Percentiles rank a stretch among this genome's conserved stretches.
These are phyloP conservation scores for Acrobasis suavella DNA, from an alignment of 2,888 invertebrate genomes.

Conservation along the genomic window DNA sequence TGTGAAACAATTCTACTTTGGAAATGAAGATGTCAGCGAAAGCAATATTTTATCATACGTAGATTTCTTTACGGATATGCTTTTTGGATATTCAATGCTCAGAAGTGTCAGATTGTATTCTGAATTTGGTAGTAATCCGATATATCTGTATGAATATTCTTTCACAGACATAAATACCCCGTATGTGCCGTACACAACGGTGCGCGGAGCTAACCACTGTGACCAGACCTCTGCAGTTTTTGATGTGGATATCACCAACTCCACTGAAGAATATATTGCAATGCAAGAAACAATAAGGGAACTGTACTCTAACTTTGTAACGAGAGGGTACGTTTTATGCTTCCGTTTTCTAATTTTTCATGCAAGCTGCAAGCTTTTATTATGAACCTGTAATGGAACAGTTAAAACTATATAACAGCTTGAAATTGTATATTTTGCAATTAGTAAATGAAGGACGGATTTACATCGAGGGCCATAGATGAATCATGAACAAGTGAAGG, in stretches of 20 bases:
- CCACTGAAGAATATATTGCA: conserved; percentile 26
- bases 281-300: conserved; percentile 42
- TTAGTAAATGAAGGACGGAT: no score
- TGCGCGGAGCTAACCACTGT: conserved; percentile 44
- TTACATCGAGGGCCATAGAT: no score
- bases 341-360: conserved; percentile 11
- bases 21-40: conserved; percentile 30
- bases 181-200: conserved; percentile 20
- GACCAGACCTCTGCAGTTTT: conserved; percentile 39
- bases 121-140: conserved; percentile 39
- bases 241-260: conserved; percentile 28
- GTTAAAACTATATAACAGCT: no score
- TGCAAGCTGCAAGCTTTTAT: conserved; percentile 1
- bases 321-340: conserved; percentile 38
- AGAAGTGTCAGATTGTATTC: conserved; percentile 37
- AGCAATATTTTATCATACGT: conserved; percentile 31
- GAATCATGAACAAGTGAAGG: no score
- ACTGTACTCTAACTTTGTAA: conserved; percentile 52
- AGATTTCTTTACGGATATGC: conserved; percentile 51
- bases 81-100: conserved; percentile 36
- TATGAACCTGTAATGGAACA: no score
- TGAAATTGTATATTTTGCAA: no score
- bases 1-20: conserved; percentile 44
- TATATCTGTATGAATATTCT: conserved; percentile 46
- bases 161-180: conserved; percentile 35